Evolutionary conservation across 2,797 vertebrate genomes (phyloP).

Genomic region (Scyliorhinus canicula): DNA sequence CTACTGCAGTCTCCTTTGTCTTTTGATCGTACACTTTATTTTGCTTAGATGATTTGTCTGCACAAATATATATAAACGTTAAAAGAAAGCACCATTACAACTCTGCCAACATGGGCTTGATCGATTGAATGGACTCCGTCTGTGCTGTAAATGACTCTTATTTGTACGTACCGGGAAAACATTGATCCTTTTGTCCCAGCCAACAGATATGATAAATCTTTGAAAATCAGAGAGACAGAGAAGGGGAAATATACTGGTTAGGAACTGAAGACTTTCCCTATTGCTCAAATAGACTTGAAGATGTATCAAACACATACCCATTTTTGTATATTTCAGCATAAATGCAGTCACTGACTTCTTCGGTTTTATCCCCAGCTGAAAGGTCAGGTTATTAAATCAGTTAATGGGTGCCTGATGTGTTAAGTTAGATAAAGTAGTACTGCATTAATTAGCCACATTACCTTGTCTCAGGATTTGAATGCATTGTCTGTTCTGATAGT

Average conservation of each 20-base stretch:
- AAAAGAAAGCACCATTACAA: not conserved
- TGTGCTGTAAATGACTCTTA: not conserved
- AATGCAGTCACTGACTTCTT: constrained; percentile 43
- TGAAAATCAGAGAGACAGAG: not conserved
- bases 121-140: not conserved
- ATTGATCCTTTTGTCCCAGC: constrained; percentile 42
- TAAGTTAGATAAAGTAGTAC: not conserved
- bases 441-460: not conserved
- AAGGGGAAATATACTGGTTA: not conserved
- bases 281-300: not conserved
- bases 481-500: constrained; percentile 40
- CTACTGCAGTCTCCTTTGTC: not conserved
- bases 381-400: not conserved
- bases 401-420: not conserved
- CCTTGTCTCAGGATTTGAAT: constrained; percentile 40
- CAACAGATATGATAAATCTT: constrained; percentile 46
- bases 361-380: constrained; percentile 36
- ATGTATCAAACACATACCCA: constrained; percentile 39
- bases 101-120: not conserved
- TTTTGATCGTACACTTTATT: not conserved
- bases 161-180: constrained; percentile 44
- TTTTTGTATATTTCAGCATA: constrained; percentile 43
- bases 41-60: not conserved
- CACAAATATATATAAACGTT: not conserved
- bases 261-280: not conserved